Percentiles rank a stretch among this genome's conserved stretches.
Evolutionary conservation across 2,888 invertebrate genomes (phyloP).

Genomic region (Micropterix aruncella): DNA sequence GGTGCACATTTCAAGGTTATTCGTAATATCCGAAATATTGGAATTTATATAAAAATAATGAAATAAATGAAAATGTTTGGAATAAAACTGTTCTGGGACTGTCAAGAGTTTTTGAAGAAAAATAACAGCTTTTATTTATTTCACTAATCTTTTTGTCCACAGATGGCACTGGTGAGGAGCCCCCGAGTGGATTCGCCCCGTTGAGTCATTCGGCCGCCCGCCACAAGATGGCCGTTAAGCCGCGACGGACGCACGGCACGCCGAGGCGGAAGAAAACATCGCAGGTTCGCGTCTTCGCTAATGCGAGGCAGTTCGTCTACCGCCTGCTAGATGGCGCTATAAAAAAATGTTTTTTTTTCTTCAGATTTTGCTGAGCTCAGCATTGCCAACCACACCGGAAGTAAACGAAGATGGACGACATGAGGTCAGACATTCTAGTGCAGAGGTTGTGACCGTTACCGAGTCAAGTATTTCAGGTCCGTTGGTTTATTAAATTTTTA

Average conservation of each 20-base stretch:
- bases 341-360: no score
- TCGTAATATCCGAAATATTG: no score
- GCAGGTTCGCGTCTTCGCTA: slow-evolving; percentile 21
- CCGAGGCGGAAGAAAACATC: slow-evolving; percentile 48
- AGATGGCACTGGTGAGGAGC: slow-evolving; percentile 27
- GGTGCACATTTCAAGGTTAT: no score
- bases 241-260: slow-evolving; percentile 60
- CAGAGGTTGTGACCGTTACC: slow-evolving; percentile 28
- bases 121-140: no score
- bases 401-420: slow-evolving; percentile 55
- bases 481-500: no score
- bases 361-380: slow-evolving; percentile 38
- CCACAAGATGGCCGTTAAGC: slow-evolving; percentile 67
- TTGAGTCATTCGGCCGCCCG: slow-evolving; percentile 68
- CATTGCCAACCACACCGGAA: slow-evolving; percentile 60
- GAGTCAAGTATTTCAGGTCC: slow-evolving; percentile 3
- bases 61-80: no score
- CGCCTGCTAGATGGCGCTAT: not conserved
- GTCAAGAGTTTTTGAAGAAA: no score
- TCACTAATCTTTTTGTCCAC: slow-evolving; percentile 17
- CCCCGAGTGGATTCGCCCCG: slow-evolving; percentile 40
- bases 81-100: no score
- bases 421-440: slow-evolving; percentile 38
- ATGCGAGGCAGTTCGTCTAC: not conserved
- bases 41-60: no score